Percentiles rank a stretch among this genome's conserved stretches.
These are phyloP conservation scores for Dromas ardeola DNA, from an alignment of 2,113 vertebrate genomes.

Conservation along the genomic window DNA sequence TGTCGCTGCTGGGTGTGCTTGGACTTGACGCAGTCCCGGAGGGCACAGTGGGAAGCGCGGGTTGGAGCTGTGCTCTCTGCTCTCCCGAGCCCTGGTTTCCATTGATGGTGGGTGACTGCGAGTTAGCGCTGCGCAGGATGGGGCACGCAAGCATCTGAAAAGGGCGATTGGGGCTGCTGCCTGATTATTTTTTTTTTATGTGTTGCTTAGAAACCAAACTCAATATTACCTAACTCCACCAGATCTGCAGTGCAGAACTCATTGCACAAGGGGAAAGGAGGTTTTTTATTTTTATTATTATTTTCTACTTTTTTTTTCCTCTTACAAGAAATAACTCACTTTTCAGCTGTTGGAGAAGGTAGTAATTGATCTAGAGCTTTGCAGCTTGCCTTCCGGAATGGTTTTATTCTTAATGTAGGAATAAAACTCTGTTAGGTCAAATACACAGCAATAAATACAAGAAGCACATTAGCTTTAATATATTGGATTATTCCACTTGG, in stretches of 20 bases:
- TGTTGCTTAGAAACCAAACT: slow-evolving; percentile 65
- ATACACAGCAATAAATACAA: slow-evolving; percentile 70
- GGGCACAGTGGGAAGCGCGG: fast-evolving
- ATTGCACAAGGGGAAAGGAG: not conserved
- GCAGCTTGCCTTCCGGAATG: slow-evolving; percentile 35
- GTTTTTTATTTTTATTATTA: not conserved
- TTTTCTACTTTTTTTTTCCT: not conserved
- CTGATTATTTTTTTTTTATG: slow-evolving; percentile 4
- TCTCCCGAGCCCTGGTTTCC: not conserved
- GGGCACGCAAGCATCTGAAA: not conserved
- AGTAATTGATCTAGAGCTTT: slow-evolving; percentile 73
- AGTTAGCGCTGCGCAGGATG: not conserved
- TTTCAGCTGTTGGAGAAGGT: slow-evolving; percentile 63
- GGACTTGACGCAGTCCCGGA: fast-evolving
- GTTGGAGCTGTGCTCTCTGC: not conserved
- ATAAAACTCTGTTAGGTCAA: slow-evolving; percentile 71
- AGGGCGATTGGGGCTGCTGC: not conserved
- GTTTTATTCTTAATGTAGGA: slow-evolving; percentile 70
- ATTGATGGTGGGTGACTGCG: fast-evolving
- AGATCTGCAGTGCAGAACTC: slow-evolving; percentile 65
- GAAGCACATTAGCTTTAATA: slow-evolving; percentile 69
- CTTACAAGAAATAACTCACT: slow-evolving; percentile 75
- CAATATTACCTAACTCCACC: slow-evolving; percentile 28
- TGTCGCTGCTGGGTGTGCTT: not conserved
- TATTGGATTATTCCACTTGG: slow-evolving; percentile 77